Percentiles rank a stretch among this genome's conserved stretches.
Conservation (phyloP, 2,888 invertebrate genomes). For the Mamestra brassicae region DNA sequence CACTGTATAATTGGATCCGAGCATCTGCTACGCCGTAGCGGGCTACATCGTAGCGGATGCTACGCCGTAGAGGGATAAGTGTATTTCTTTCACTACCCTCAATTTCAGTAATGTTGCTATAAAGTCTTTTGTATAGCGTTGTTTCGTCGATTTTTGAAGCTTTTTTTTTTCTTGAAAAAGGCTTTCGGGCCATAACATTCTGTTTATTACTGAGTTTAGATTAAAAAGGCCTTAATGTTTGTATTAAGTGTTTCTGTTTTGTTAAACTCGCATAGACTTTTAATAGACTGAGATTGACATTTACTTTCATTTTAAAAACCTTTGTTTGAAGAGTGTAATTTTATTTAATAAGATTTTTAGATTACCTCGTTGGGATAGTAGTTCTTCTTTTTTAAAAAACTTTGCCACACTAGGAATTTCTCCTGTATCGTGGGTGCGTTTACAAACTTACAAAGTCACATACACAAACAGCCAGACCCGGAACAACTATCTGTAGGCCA, state of each 20-base stretch:
- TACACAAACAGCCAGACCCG: too few species aligned
- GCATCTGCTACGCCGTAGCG: constrained; percentile 25
- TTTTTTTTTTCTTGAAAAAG: constrained; percentile 14
- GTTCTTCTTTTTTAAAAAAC: too few species aligned
- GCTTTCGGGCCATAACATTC: constrained; percentile 13
- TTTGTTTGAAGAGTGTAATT: not conserved
- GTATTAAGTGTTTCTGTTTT: constrained; percentile 18
- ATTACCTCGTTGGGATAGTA: too few species aligned
- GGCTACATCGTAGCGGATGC: constrained; percentile 41
- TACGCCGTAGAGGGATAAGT: constrained; percentile 45
- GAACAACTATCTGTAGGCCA: too few species aligned
- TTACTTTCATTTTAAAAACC: not conserved
- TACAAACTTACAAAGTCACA: too few species aligned
- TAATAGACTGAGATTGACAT: not conserved
- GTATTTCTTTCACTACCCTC: constrained; percentile 39
- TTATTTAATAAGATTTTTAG: too few species aligned
- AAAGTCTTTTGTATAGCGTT: constrained; percentile 30
- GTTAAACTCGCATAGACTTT: not conserved
- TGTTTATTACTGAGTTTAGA: constrained; percentile 23
- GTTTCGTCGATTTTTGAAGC: constrained; percentile 18
- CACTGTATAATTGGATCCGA: constrained; percentile 16
- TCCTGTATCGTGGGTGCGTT: too few species aligned
- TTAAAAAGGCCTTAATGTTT: constrained; percentile 24
- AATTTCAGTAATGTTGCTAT: constrained; percentile 47
- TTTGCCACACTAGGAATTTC: too few species aligned